A percentile compares a stretch with the other conserved stretches of the same genome.
Evolutionary conservation across 2,888 invertebrate genomes (phyloP).

Genomic region (Cartodere bifasciata): DNA sequence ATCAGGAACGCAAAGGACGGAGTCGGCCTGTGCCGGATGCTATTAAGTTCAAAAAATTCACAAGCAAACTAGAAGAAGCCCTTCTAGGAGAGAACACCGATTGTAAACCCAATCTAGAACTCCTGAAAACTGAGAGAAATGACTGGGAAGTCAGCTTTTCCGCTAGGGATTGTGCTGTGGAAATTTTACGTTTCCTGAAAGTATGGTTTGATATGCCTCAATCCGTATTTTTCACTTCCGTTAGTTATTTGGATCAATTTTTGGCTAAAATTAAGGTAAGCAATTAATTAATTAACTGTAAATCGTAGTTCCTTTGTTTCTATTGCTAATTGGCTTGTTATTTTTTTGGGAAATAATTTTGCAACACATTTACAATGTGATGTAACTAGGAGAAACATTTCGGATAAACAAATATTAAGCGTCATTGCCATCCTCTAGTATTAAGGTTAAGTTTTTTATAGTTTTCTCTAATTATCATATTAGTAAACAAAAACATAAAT

Average conservation of each 20-base stretch:
- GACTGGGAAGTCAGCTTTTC: conserved; percentile 59
- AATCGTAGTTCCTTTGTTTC: too few species aligned
- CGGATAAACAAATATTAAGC: too few species aligned
- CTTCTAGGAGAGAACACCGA: conserved; percentile 24
- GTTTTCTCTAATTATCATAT: too few species aligned
- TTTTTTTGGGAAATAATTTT: too few species aligned
- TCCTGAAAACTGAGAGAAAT: conserved; percentile 21
- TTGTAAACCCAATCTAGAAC: conserved; percentile 23
- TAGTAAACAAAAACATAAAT: too few species aligned
- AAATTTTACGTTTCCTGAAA: conserved; percentile 68
- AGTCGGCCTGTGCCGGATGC: conserved; percentile 33
- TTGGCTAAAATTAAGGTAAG: conserved; percentile 69
- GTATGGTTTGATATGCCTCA: conserved; percentile 76
- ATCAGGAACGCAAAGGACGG: conserved; percentile 29
- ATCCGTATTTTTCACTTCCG: conserved; percentile 63
- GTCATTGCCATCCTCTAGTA: too few species aligned
- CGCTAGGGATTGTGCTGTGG: conserved; percentile 68
- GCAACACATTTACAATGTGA: too few species aligned
- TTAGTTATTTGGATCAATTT: conserved; percentile 60
- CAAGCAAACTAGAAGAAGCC: conserved; percentile 27
- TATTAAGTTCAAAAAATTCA: conserved; percentile 25
- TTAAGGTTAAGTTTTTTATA: too few species aligned
- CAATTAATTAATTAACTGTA: too few species aligned
- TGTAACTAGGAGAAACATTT: too few species aligned
- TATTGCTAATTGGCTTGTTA: too few species aligned